Base-by-base conservation (phyloP, 2,888 invertebrate genomes). In the Chloromyia formosa region DNA sequence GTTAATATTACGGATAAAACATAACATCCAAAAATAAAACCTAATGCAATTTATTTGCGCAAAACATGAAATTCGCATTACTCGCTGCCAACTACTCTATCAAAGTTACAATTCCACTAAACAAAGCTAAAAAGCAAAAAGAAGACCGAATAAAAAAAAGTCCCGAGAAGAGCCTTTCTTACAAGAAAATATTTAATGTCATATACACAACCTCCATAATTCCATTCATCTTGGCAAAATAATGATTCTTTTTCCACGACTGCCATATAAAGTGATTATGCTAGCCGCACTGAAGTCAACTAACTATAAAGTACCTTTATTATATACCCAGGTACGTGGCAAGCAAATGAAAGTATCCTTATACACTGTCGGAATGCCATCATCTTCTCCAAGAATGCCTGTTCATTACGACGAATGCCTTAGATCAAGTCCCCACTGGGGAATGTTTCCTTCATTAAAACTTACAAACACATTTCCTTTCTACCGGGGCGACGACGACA, bases 361-460 rank as follows among this genome's bases (percentile, higher is more conserved):
- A 3, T 49, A 49, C 49, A 49, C 49, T 5, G 49, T 10, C 49
- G 49, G 14, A 49, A n/a, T 49, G 49, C 49, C 49, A n/a, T n/a
- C 12, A n/a, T 49, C 12, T n/a, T n/a, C 1, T 12, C 16, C 12
- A 49, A 22, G 20, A 9, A 49, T 66, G 2, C 45, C 45, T 22
- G 22, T 23, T 49, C 66, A 66, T 49, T 49, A 66, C 23, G 49
- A 12, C 18, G 10, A 49, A 49, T 49, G 12, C 35, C 23, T 42
- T 22, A 12, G 49, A 66, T 66, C 22, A 14, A 14, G 66, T 27
- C 42, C 49, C n/a, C 49, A 10, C 2, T 66, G 66, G 49, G 45
- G 35, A 35, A 20, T 66, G 66, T 66, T 49, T 66, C 49, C 45
- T 66, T 66, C 66, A 66, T 66, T 66, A 66, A 49, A 66, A 20